Conservation (phyloP, 1,140 invertebrate species). For the Antheraea pernyi region DNA sequence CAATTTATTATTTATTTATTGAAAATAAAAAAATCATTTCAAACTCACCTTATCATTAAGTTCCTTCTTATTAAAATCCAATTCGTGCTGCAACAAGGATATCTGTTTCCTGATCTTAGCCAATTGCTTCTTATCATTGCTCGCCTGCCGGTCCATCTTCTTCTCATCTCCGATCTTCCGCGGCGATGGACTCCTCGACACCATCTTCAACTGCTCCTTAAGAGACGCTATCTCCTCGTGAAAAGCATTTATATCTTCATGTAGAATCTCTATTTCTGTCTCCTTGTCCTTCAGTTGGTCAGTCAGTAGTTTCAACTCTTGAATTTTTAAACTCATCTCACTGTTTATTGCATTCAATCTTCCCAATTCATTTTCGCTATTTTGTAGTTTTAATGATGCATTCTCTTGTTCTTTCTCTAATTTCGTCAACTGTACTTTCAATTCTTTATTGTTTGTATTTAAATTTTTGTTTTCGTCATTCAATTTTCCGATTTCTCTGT, state of each 20-base stretch:
- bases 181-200: slow-evolving; percentile 65
- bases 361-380: slow-evolving; percentile 59
- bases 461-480: slow-evolving; percentile 65
- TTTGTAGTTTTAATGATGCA: slow-evolving; percentile 61
- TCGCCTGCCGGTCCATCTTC: slow-evolving; percentile 43
- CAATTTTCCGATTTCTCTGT: slow-evolving; percentile 64
- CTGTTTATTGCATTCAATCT: slow-evolving; percentile 53
- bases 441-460: slow-evolving; percentile 56
- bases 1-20: no score
- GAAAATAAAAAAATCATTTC: neutral
- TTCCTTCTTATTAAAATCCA: slow-evolving; percentile 76
- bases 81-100: slow-evolving; percentile 79
- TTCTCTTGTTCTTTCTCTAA: slow-evolving; percentile 77
- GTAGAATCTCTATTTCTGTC: slow-evolving; percentile 74
- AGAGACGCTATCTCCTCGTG: slow-evolving; percentile 70
- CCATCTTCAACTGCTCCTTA: slow-evolving; percentile 64
- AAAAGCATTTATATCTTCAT: slow-evolving; percentile 73
- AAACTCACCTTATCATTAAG: slow-evolving; percentile 69
- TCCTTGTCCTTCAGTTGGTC: slow-evolving; percentile 70
- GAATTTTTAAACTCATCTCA: slow-evolving; percentile 57
- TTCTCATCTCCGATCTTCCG: slow-evolving; percentile 55
- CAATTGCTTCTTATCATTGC: slow-evolving; percentile 57
- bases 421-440: slow-evolving; percentile 64
- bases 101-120: slow-evolving; percentile 79
- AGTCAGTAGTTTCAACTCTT: slow-evolving; percentile 65